Evolutionary conservation across 1,140 invertebrate genomes (phyloP).

Genomic region (Mylabris phalerata): DNA sequence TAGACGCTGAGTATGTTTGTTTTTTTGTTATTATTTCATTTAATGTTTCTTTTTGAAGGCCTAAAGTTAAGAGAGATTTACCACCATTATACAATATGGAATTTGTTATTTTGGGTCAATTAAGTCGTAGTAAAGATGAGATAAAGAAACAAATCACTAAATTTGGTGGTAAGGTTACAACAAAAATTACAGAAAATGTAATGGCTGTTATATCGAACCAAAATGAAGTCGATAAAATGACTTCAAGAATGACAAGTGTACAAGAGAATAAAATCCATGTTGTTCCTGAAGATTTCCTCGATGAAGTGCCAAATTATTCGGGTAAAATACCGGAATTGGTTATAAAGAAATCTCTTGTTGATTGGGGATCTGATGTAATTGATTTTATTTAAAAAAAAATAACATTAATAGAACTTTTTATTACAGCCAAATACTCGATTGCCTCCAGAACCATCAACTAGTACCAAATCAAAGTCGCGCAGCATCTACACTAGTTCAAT

Average conservation of each 20-base stretch:
- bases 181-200: slow-evolving; percentile 57
- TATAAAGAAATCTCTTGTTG: slow-evolving; percentile 64
- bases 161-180: slow-evolving; percentile 67
- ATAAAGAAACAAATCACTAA: slow-evolving; percentile 63
- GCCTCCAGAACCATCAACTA: slow-evolving; percentile 43
- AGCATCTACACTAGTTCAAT: slow-evolving; percentile 60
- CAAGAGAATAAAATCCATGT: slow-evolving; percentile 69
- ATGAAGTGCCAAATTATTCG: slow-evolving; percentile 54
- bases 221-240: slow-evolving; percentile 63
- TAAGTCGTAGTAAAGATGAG: slow-evolving; percentile 51
- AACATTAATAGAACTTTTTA: neutral
- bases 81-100: slow-evolving; percentile 71
- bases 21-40: neutral
- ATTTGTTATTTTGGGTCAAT: slow-evolving; percentile 66
- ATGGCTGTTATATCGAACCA: slow-evolving; percentile 71
- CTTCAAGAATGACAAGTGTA: slow-evolving; percentile 57
- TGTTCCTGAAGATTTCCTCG: slow-evolving; percentile 71
- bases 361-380: slow-evolving; percentile 75
- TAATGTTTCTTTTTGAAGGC: slow-evolving; percentile 40
- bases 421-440: slow-evolving; percentile 50
- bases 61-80: slow-evolving; percentile 51
- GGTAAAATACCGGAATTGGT: slow-evolving; percentile 57
- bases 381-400: neutral
- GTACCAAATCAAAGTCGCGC: slow-evolving; percentile 50
- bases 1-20: slow-evolving; percentile 29